Evolutionary conservation across 2,113 vertebrate species (phyloP), one percentile per base, ranked within the genome.

Genomic region (Okapia johnstoni): DNA sequence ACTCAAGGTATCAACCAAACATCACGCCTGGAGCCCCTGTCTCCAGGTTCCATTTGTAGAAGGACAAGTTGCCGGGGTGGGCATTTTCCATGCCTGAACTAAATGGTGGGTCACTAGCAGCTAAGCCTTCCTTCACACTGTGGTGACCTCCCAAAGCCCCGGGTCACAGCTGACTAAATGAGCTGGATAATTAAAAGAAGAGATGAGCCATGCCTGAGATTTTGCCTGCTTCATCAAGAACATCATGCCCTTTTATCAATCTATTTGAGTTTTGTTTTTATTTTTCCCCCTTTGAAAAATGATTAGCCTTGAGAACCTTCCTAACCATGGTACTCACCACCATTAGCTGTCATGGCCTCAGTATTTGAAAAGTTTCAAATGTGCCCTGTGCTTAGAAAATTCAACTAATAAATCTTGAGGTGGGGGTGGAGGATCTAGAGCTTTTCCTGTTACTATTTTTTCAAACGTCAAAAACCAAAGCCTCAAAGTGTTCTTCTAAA

Each of bases 141-240:
- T 52, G 16, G 70, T 98, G 98, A 98, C 98, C 98, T 98, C 97
- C 96, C 95, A 55, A 95, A 92, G 98, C 98, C 98, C 97, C 94
- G 98, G 98, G 97, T 98, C 98, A 98, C 98, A 98, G 98, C 98
- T 98, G 98, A 98, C 98, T 98, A 99, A 99, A 99, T 98, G 98
- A 99, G 98, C 98, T 98, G 98, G 98, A 98, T 98, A 99, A 99
- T 99, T 99, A 99, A 98, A 98, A 97, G 96, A 97, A 97, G 55
- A 98, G 98, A 95, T 98, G 98, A n/a, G 0, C 97, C 98, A 96
- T 98, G 98, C 97, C 98, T 91, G 97, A 98, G 98, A 98, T 98
- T 98, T 97, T 98, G 97, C 87, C 97, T 98, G 96, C 96, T 98
- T 98, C 98, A 98, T 98, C 98, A 98, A 98, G 98, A 99, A 98